phyloP scores from a whole-genome alignment of 2,113 vertebrate genomes.

The western clawed frog (Xenopus tropicalis) region DNA sequence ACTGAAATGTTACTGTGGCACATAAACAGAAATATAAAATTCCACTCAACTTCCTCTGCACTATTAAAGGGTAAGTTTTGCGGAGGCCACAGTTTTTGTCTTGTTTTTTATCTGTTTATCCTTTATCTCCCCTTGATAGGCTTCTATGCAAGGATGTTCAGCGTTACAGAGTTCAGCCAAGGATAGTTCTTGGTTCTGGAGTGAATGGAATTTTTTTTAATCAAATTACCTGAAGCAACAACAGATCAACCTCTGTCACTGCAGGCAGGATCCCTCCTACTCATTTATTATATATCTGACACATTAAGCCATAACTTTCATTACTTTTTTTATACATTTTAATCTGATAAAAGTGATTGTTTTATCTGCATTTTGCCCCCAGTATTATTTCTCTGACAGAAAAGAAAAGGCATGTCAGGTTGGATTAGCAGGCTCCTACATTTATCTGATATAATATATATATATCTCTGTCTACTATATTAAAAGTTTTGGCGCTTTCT shows the following conservation, averaged over 20 bases:
- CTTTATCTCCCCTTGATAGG: neutral
- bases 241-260: neutral
- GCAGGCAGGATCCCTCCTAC: neutral
- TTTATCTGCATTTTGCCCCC: too few relatives aligned
- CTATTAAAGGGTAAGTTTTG: neutral
- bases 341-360: too few relatives aligned
- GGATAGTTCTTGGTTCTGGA: neutral
- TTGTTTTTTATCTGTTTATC: neutral
- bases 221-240: constrained; percentile 11
- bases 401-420: too few relatives aligned
- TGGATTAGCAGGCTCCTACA: too few relatives aligned
- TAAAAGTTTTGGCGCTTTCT: too few relatives aligned
- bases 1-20: too few relatives aligned
- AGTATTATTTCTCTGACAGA: too few relatives aligned
- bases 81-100: neutral
- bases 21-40: too few relatives aligned
- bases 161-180: constrained; percentile 20
- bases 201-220: neutral
- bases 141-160: neutral
- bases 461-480: too few relatives aligned
- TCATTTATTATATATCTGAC: constrained; percentile 2
- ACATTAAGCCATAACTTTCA: neutral
- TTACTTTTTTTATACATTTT: neutral
- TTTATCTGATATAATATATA: too few relatives aligned
- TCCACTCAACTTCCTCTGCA: too few relatives aligned